Percentiles rank a stretch among this genome's conserved stretches.
phyloP scores from a whole-genome alignment of 1,140 invertebrate genomes.

The Brachionus sp. region DNA sequence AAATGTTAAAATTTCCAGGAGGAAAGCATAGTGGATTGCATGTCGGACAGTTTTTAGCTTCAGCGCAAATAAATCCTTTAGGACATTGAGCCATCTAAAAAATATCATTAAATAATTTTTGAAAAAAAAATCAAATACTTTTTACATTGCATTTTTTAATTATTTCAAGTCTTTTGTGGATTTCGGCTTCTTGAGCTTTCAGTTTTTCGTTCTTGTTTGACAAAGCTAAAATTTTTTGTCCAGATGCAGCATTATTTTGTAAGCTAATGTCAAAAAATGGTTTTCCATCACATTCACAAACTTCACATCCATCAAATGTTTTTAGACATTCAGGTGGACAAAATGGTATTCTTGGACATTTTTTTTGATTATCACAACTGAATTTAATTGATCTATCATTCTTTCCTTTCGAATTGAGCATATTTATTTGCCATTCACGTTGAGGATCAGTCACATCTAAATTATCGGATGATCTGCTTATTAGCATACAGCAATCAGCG shows the following conservation, averaged over 20 bases:
- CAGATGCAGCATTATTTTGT: background rate
- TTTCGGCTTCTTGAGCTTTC: background rate
- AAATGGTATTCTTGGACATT: constrained; percentile 2
- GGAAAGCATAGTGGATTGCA: constrained; percentile 33
- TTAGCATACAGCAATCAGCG: background rate
- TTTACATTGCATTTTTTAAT: background rate
- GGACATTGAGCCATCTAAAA: constrained; percentile 10
- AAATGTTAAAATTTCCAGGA: background rate
- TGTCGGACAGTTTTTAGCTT: constrained; percentile 5
- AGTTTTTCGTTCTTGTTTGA: background rate
- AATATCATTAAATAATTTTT: background rate
- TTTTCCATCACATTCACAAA: constrained; percentile 38
- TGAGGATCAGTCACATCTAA: background rate
- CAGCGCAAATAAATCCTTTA: background rate
- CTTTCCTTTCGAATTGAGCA: background rate
- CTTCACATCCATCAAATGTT: background rate
- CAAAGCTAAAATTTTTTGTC: background rate
- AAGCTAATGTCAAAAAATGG: background rate
- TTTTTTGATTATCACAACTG: constrained; percentile 4
- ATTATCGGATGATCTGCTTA: background rate
- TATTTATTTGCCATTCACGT: constrained; percentile 2
- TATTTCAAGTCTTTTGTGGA: background rate
- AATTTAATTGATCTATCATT: background rate
- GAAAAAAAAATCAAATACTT: background rate
- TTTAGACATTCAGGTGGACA: constrained; percentile 28